Evolutionary conservation across 2,797 vertebrate species (phyloP), one percentile per base, ranked within the genome.

Genomic region (Microcaecilia unicolor): DNA sequence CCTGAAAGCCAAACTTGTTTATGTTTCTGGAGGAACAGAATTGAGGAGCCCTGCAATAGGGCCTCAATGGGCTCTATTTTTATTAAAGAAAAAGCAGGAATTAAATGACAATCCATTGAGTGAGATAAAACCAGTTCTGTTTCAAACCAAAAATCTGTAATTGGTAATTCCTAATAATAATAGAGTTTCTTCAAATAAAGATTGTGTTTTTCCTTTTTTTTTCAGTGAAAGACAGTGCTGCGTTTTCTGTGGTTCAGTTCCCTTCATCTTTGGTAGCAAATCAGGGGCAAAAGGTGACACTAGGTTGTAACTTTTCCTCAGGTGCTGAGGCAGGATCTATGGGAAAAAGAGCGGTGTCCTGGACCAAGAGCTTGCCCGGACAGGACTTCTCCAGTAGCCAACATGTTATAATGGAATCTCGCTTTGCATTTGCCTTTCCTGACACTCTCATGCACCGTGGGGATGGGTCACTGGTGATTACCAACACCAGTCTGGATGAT

Each of bases 401-500:
- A 5, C 7, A n/a, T 10, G 9, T 48, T 14, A 9, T 17, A 7
- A 14, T 48, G 5, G 31, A 17, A 10, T 28, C 15, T 16, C 31
- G 37, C 22, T 48, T 48, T 31, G 40, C 44, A 3, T 26, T 48
- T 6, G 15, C 37, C 18, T 30, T 22, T 8, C 44, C 44, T 1
- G 34, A 10, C 26, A 40, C 36, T 4, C 39, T 29, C 18, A 31
- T 40, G 6, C 25, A 27, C 4, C 15, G 30, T 10, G 44, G 44
- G 9, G 37, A 48, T 6, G 31, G 18, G 1, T 48, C 44, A 7
- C 15, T 48, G 21, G 16, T 35, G 22, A 41, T 48, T 36, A 31
- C 22, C 30, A 35, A 48, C 5, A 14, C 47, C 14, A 40, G 25
- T 37, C 20, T 27, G 44, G 31, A 35, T 23, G 44, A 48, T 10